A percentile compares a stretch with the other conserved stretches of the same genome.
These are phyloP conservation scores for Bucco capensis DNA, from an alignment of 2,113 vertebrate genomes.

Conservation along the genomic window DNA sequence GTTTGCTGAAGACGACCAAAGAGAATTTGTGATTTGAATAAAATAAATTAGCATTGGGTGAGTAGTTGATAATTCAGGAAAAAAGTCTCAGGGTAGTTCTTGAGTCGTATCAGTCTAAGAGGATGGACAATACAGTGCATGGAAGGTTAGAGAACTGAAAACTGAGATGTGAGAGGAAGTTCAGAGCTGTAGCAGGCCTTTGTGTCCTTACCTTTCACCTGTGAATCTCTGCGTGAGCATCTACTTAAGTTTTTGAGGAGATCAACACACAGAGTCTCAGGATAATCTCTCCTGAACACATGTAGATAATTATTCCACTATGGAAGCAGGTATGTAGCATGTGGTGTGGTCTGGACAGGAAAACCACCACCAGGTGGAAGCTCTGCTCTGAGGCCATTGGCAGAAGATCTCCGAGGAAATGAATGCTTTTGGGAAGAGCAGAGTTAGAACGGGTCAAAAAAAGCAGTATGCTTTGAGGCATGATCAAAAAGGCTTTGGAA, in stretches of 20 bases:
- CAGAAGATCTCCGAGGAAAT: not conserved
- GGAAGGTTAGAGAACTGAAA: not conserved
- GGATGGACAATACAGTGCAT: not conserved
- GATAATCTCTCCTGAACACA: not conserved
- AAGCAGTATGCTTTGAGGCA: not conserved
- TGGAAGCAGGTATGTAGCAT: not conserved
- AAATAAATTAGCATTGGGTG: conserved; percentile 16
- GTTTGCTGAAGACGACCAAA: conserved; percentile 58
- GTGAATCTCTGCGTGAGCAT: not conserved
- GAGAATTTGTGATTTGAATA: conserved; percentile 43
- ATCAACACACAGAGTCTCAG: not conserved
- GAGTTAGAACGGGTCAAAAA: not conserved
- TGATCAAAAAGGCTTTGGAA: not conserved
- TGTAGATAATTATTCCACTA: not conserved
- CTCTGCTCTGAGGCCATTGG: not conserved
- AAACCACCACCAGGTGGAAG: not conserved
- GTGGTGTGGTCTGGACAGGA: not conserved
- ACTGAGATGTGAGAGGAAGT: not conserved
- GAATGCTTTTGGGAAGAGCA: not conserved
- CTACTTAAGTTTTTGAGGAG: not conserved
- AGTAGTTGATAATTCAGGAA: conserved; percentile 57
- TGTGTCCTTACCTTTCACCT: not conserved
- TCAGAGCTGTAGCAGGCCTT: not conserved
- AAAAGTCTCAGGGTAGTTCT: conserved; percentile 7
- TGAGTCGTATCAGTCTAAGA: not conserved